These are phyloP conservation scores for Phoenoteleia sp. DNA, from an alignment of 2,888 invertebrate species.

Conservation along the genomic window DNA sequence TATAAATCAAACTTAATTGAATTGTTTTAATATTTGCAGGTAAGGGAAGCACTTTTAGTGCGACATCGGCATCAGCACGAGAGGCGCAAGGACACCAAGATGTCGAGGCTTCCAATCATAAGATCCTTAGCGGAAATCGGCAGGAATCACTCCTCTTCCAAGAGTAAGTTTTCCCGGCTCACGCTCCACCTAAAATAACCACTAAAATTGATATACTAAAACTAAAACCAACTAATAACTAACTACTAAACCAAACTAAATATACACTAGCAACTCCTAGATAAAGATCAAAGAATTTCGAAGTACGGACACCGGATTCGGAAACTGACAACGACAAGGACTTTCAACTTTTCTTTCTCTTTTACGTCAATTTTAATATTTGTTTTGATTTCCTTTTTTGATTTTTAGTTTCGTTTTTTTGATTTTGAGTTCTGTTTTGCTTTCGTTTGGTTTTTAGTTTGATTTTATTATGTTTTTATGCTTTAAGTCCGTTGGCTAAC, in stretches of 20 bases:
- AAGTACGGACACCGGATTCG: constrained; percentile 58
- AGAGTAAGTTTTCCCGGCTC: constrained; percentile 91
- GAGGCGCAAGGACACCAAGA: constrained; percentile 91
- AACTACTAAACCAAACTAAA: constrained; percentile 53
- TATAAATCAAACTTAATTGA: no score
- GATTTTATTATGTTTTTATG: constrained; percentile 73
- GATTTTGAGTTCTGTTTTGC: constrained; percentile 19
- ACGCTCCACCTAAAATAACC: neutral
- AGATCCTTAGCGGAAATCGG: constrained; percentile 99
- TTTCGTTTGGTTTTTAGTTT: constrained; percentile 59
- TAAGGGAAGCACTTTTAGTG: constrained; percentile 94
- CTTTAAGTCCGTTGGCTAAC: constrained; percentile 67
- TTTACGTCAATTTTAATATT: constrained; percentile 1
- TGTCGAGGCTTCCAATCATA: constrained; percentile 95
- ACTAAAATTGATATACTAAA: neutral
- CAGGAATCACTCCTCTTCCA: constrained; percentile 96
- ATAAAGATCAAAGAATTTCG: constrained; percentile 46
- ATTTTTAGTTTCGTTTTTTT: constrained; percentile 57
- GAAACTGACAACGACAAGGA: constrained; percentile 56
- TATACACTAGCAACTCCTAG: constrained; percentile 5
- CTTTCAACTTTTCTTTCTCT: constrained; percentile 42
- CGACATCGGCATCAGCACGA: constrained; percentile 98
- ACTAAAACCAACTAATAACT: constrained; percentile 15
- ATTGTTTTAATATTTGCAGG: constrained; percentile 81
- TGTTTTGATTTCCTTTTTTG: constrained; percentile 48